Conservation (phyloP, 1,140 invertebrate genomes). For the Drosophila nigromelanica region DNA sequence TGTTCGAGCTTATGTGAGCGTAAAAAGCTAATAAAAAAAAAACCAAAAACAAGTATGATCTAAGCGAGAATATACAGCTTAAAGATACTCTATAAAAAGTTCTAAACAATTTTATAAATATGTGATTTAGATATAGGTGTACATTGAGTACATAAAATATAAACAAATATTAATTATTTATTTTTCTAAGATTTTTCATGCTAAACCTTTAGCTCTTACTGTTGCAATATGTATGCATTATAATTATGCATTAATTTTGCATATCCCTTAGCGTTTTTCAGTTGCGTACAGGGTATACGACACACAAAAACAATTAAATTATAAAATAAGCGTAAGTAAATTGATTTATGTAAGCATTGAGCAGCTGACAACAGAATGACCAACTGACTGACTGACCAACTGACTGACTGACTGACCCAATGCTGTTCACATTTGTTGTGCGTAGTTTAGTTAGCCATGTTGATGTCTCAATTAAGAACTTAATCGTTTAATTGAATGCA, state of each 20-base stretch:
- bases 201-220: too few species aligned
- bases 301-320: slow-evolving; percentile 72
- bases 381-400: slow-evolving; percentile 15
- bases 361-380: slow-evolving; percentile 36
- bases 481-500: slow-evolving; percentile 58
- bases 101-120: not conserved
- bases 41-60: not conserved
- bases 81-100: not conserved
- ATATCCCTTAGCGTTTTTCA: not conserved
- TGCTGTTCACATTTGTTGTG: slow-evolving; percentile 23
- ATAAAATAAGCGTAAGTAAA: slow-evolving; percentile 74
- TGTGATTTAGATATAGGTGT: too few species aligned
- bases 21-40: slow-evolving; percentile 28
- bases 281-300: slow-evolving; percentile 2
- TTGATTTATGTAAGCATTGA: slow-evolving; percentile 72
- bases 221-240: not conserved
- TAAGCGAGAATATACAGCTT: not conserved
- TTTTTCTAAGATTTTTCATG: too few species aligned
- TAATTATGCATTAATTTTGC: not conserved
- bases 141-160: too few species aligned
- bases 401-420: slow-evolving; percentile 26
- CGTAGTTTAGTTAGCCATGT: slow-evolving; percentile 43
- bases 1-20: slow-evolving; percentile 31
- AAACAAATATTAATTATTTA: too few species aligned
- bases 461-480: slow-evolving; percentile 53